These are phyloP conservation scores for Neocrepidodera transversa DNA, from an alignment of 2,888 invertebrate genomes.

Conservation along the genomic window DNA sequence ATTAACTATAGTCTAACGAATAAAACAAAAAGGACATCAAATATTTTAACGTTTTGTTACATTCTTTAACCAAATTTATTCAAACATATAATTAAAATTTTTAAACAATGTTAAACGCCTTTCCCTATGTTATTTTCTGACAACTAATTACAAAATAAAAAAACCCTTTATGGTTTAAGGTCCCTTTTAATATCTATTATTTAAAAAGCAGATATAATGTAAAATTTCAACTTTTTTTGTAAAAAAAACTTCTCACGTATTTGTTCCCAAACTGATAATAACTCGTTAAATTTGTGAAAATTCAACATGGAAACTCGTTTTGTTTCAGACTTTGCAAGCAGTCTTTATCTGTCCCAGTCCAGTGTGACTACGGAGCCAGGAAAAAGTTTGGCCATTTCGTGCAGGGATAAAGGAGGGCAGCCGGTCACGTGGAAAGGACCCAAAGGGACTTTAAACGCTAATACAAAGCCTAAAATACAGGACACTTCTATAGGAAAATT, in stretches of 20 bases:
- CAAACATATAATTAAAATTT: too few relatives aligned
- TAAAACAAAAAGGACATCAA: too few relatives aligned
- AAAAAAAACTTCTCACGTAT: conserved; percentile 9
- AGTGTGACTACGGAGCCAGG: conserved; percentile 23
- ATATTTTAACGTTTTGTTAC: too few relatives aligned
- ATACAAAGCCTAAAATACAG: conserved; percentile 29
- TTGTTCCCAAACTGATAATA: conserved; percentile 8
- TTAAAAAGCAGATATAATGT: too few relatives aligned
- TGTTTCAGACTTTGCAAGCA: conserved; percentile 24
- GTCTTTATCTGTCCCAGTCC: conserved; percentile 24
- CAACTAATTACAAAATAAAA: too few relatives aligned
- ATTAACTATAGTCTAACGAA: too few relatives aligned
- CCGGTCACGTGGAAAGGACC: conserved; percentile 40
- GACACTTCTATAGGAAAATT: conserved; percentile 43
- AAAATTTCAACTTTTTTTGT: too few relatives aligned
- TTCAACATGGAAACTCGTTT: conserved; percentile 4
- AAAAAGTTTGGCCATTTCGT: conserved; percentile 31
- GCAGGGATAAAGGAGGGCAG: conserved; percentile 34
- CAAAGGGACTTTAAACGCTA: conserved; percentile 29
- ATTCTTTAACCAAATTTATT: too few relatives aligned
- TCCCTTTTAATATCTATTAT: too few relatives aligned
- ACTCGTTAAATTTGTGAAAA: conserved; percentile 10
- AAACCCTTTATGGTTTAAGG: too few relatives aligned
- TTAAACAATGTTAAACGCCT: too few relatives aligned
- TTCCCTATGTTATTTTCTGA: too few relatives aligned